These are phyloP conservation scores for Mustelus asterias DNA, from an alignment of 2,113 vertebrate species.

Conservation along the genomic window DNA sequence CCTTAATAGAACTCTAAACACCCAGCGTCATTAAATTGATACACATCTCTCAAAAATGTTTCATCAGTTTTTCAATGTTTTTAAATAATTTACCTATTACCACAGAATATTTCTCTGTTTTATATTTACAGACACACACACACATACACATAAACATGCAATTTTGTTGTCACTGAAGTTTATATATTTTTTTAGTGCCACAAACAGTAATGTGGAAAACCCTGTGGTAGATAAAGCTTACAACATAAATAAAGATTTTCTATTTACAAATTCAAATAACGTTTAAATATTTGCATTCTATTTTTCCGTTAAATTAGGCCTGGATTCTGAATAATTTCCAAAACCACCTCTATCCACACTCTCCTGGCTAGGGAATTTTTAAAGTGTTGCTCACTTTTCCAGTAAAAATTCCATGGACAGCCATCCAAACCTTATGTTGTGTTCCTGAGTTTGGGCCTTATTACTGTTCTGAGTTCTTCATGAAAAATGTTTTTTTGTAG, in stretches of 20 bases:
- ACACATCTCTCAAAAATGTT: neutral
- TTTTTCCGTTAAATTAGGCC: slow-evolving; percentile 32
- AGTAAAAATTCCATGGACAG: slow-evolving; percentile 32
- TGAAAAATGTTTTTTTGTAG: slow-evolving; percentile 25
- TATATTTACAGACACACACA: neutral
- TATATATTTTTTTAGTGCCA: slow-evolving; percentile 28
- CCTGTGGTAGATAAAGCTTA: slow-evolving; percentile 29
- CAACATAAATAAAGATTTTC: slow-evolving; percentile 32
- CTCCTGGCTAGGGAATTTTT: slow-evolving; percentile 35
- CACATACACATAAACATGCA: too few relatives aligned
- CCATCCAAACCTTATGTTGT: slow-evolving; percentile 35
- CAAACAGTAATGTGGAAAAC: slow-evolving; percentile 32
- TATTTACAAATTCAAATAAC: slow-evolving; percentile 36
- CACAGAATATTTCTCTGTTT: neutral
- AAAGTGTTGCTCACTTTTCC: slow-evolving; percentile 38
- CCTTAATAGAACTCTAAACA: neutral
- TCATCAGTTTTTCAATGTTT: neutral
- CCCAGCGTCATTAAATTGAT: neutral
- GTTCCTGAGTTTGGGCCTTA: slow-evolving; percentile 7
- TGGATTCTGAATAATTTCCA: slow-evolving; percentile 35
- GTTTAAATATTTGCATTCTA: slow-evolving; percentile 35
- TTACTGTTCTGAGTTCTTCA: slow-evolving; percentile 27
- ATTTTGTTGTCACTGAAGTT: neutral
- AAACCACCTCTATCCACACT: slow-evolving; percentile 37
- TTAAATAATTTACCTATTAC: slow-evolving; percentile 15